A percentile compares a stretch with the other conserved stretches of the same genome.
These are phyloP conservation scores for Erebia aethiops DNA, from an alignment of 2,888 invertebrate species.

Conservation along the genomic window DNA sequence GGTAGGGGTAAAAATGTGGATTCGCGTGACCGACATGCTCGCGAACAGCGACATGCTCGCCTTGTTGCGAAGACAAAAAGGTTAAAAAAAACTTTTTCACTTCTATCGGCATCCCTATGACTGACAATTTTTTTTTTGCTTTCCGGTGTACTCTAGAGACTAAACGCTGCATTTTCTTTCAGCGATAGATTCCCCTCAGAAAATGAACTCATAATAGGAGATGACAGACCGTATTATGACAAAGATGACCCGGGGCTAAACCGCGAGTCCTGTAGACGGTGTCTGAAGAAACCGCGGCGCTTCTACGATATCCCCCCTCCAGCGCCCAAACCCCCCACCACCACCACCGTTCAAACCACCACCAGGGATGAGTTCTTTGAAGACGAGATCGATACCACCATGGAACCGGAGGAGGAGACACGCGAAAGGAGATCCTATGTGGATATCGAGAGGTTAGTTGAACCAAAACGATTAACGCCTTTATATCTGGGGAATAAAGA, in stretches of 20 bases:
- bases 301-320: conserved; percentile 37
- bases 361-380: conserved; percentile 43
- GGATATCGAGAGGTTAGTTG: conserved; percentile 43
- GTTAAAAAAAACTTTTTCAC: too few relatives aligned
- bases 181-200: conserved; percentile 83
- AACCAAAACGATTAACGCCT: too few relatives aligned
- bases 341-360: conserved; percentile 41
- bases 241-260: conserved; percentile 47
- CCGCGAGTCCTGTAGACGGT: conserved; percentile 51
- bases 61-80: too few relatives aligned
- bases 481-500: too few relatives aligned
- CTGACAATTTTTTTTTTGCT: too few relatives aligned
- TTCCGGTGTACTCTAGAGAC: neutral
- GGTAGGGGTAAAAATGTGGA: too few relatives aligned
- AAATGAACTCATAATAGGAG: conserved; percentile 89
- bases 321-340: conserved; percentile 32
- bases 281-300: conserved; percentile 49
- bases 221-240: conserved; percentile 73
- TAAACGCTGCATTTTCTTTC: conserved; percentile 14
- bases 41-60: too few relatives aligned
- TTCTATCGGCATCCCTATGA: too few relatives aligned
- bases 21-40: too few relatives aligned
- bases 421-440: conserved; percentile 46
- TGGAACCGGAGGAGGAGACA: conserved; percentile 43
- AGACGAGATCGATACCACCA: conserved; percentile 45